Evolutionary conservation across 64 coral and sea anemone genomes (phyloP), one percentile per base, ranked within the genome.

Genomic region (Actinia equina): DNA sequence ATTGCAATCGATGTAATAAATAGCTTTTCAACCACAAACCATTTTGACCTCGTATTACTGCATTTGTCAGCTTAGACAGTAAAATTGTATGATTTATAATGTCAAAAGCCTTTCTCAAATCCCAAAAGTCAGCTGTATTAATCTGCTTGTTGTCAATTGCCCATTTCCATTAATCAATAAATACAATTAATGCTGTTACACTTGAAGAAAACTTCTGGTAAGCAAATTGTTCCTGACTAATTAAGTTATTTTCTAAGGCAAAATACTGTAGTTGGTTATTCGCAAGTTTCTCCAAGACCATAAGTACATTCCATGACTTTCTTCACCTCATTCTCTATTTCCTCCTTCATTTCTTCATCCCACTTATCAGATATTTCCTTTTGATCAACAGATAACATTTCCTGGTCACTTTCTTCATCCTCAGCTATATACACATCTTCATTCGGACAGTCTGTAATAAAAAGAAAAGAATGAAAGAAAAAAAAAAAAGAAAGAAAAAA

Each of bases 81-180:
- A 90, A 41, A 59, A 90, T 90, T 43, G 6, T 26, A 54, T 90
- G 89, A 56, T 85, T 90, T 54, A 85, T 82, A n/a, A 82, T 85
- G 57, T 90, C 89, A 71, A 90, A 90, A 43, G 89, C 89, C 46
- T 90, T 90, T 27, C 81, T 85, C 74, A 90, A 70, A 23, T 90
- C 89, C 55, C 77, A 49, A 59, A 90, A 90, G 19, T 5, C 64
- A 70, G 64, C 64, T 70, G n/a, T 70, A 25, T 70, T 70, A 0
- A 70, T 70, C 64, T 70, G 22, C 20, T 70, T 70, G n/a, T 44
- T 71, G 49, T 70, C 84, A 51, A 51, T 86, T 12, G 84, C 84
- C 30, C 25, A 51, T 71, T 71, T 86, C 84, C 82, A 84, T 84
- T 10, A 23, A 84, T 84, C 53, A 14, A 70, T 70, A 30, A 84